Base-by-base conservation (phyloP, 1,140 invertebrate genomes). In the Caenorhabditis remanei region DNA sequence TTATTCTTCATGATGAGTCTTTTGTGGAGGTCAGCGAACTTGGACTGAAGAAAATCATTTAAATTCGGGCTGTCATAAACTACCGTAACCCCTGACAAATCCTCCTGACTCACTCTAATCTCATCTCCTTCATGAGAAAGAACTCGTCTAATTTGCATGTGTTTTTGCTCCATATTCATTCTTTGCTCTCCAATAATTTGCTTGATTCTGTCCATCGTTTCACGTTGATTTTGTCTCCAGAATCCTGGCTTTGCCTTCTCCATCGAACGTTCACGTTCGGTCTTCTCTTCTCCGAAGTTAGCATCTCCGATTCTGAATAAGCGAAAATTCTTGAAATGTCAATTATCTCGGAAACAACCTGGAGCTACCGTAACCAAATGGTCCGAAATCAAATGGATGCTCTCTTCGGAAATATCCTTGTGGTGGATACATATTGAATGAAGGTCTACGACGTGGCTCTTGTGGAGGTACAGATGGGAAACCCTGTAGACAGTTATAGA, bases 131-230 rank as follows among this genome's bases (percentile, higher is more conserved):
- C 71, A 24, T 48, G 8, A 21, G 71, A 40, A 4, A 79, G n/a
- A 53, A 79, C 71, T 79, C 71, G 50, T 50, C 71, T n/a, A 6
- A 79, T 79, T 50, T 79, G 71, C 71, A 50, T 79, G 0, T 79
- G 71, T 24, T 79, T 79, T 24, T 79, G 71, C 14, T 79, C 71
- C 71, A 79, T 50, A 79, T 79, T 79, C 71, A 79, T 79, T 79
- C 46, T 50, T 50, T 50, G 71, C n/a, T 2, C 71, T 32, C 13
- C 71, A 32, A 79, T 50, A 11, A 79, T 79, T 24, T 79, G 50
- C 21, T 50, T 79, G 21, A 79, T 79, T 50, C 71, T n/a, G 24
- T 79, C 46, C 71, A 79, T 79, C 0, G 46, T 79, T 50, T 79
- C 71, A 4, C 46, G 40, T 46, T 71, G 61, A 40, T 63, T 71